Evolutionary conservation across 1,140 invertebrate genomes (phyloP).

Genomic region (Ceratina japonica): DNA sequence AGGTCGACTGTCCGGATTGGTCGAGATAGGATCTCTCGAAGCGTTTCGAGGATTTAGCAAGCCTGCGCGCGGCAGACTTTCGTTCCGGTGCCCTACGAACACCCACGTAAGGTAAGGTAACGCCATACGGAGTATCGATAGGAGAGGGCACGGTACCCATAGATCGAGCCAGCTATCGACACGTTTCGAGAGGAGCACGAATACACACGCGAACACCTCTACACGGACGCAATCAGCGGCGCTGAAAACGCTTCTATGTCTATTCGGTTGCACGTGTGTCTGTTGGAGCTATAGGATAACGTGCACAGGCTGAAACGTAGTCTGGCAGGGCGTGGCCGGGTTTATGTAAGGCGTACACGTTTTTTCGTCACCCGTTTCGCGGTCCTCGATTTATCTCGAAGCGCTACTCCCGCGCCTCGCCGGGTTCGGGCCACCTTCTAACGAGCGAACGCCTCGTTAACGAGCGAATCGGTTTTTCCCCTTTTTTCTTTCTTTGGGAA

Average conservation of each 20-base stretch:
- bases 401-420: constrained; percentile 24
- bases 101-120: constrained; percentile 63
- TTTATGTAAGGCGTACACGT: constrained; percentile 68
- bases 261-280: constrained; percentile 8
- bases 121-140: constrained; percentile 46
- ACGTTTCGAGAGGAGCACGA: constrained; percentile 55
- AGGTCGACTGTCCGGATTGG: constrained; percentile 50
- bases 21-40: constrained; percentile 53
- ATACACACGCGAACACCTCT: neutral
- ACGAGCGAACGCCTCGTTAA: constrained; percentile 36
- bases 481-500: neutral
- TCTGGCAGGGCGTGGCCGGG: constrained; percentile 67
- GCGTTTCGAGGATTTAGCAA: constrained; percentile 61
- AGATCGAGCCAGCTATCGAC: constrained; percentile 57
- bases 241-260: constrained; percentile 32
- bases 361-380: constrained; percentile 66
- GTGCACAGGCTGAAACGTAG: constrained; percentile 48
- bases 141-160: constrained; percentile 43
- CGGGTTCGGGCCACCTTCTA: constrained; percentile 13
- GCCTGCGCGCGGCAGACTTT: constrained; percentile 52
- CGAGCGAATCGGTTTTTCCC: constrained; percentile 25
- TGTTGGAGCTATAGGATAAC: constrained; percentile 25
- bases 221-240: constrained; percentile 10
- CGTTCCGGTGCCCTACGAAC: constrained; percentile 58
- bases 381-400: constrained; percentile 55